Evolutionary conservation across 1,140 invertebrate genomes (phyloP).

Genomic region (Laodelphax striatellus): DNA sequence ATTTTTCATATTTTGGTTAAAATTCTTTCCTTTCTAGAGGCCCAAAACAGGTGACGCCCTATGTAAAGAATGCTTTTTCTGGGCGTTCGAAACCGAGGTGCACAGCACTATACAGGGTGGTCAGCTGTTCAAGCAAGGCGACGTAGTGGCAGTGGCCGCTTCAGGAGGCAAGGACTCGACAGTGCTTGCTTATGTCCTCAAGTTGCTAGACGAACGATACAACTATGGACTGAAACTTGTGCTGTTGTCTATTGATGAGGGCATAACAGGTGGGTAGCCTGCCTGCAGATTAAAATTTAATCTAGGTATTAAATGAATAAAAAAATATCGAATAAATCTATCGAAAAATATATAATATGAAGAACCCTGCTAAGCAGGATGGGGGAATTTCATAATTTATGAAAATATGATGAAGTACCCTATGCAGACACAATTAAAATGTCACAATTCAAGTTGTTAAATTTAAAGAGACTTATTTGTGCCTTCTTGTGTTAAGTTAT

Average conservation of each 20-base stretch:
- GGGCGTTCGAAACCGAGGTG: constrained; percentile 91
- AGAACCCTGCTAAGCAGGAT: no score
- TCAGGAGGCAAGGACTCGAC: constrained; percentile 99
- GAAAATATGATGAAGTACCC: no score
- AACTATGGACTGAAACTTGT: constrained; percentile 86
- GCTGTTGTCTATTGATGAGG: constrained; percentile 95
- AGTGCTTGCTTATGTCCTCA: constrained; percentile 85
- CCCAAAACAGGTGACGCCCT: constrained; percentile 84
- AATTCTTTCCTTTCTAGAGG: constrained; percentile 40
- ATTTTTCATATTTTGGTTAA: background rate
- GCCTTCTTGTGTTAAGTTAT: no score
- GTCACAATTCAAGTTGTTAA: no score
- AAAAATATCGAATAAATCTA: no score
- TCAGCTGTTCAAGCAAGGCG: constrained; percentile 74
- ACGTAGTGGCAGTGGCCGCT: constrained; percentile 89
- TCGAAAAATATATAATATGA: no score
- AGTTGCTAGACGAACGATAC: constrained; percentile 82
- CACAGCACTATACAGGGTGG: constrained; percentile 83
- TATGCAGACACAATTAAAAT: no score
- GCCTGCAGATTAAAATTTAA: no score
- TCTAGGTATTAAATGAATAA: no score
- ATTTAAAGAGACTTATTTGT: no score
- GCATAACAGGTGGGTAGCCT: constrained; percentile 71
- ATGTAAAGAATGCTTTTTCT: constrained; percentile 93
- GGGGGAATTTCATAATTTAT: no score